phyloP scores from a whole-genome alignment of 2,797 vertebrate species.

The Cephalopachus bancanus region DNA sequence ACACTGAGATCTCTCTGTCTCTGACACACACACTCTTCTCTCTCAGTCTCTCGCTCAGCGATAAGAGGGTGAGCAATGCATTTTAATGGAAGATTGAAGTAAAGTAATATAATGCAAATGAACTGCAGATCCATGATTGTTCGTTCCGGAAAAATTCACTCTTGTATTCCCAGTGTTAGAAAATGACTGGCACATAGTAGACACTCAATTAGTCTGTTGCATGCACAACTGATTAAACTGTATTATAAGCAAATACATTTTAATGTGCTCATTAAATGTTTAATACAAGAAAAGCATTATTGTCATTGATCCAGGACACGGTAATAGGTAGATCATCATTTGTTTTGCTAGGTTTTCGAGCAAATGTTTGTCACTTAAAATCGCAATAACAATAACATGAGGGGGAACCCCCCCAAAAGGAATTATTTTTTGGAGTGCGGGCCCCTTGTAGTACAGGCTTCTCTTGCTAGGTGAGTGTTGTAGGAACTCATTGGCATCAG shows the following conservation, averaged over 20 bases:
- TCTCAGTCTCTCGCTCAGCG: not conserved
- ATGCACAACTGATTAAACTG: not conserved
- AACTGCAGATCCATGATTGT: not conserved
- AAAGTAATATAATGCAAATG: not conserved
- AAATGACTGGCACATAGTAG: not conserved
- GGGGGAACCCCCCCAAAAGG: too few species aligned
- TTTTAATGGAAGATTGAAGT: constrained; percentile 11
- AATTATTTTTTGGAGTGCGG: too few species aligned
- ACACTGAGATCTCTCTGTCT: not conserved
- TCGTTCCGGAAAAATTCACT: not conserved
- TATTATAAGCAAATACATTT: not conserved
- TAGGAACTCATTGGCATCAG: too few species aligned
- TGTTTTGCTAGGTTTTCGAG: not conserved
- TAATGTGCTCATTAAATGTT: not conserved
- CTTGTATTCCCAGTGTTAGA: not conserved
- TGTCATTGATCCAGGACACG: not conserved
- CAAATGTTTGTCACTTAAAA: not conserved
- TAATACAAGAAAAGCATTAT: not conserved
- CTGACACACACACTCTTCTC: not conserved
- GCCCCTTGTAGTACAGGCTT: too few species aligned
- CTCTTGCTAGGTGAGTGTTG: too few species aligned
- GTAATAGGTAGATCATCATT: not conserved
- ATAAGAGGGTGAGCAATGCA: not conserved
- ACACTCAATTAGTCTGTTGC: not conserved
- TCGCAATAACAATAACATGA: not conserved